Percentiles rank a stretch among this genome's conserved stretches.
phyloP scores from a whole-genome alignment of 2,797 vertebrate species.

The Propithecus deckenii region DNA sequence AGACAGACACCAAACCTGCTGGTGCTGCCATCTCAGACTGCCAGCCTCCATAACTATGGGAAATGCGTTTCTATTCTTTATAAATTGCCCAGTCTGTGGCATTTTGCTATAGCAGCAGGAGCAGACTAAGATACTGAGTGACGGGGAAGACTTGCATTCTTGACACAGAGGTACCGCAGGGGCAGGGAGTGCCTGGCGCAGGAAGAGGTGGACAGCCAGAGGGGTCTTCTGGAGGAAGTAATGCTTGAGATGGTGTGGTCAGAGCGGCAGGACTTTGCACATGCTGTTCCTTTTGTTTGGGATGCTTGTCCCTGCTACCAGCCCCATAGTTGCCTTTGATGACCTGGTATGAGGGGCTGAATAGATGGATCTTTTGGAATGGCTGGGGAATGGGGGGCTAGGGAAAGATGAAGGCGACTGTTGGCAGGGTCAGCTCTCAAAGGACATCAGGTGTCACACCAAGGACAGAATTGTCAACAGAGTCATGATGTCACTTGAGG shows the following conservation, averaged over 20 bases:
- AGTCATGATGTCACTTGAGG: not conserved
- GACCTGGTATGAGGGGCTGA: not conserved
- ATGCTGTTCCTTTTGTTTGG: not conserved
- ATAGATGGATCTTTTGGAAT: not conserved
- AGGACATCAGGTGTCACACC: rapidly evolving
- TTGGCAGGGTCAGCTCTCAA: not conserved
- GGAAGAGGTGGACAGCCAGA: not conserved
- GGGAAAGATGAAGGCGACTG: not conserved
- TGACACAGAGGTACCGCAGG: not conserved
- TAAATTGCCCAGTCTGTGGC: not conserved
- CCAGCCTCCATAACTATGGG: not conserved
- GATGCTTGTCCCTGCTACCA: not conserved
- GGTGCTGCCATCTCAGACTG: not conserved
- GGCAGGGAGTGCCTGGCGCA: too few species aligned
- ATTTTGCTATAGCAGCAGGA: not conserved
- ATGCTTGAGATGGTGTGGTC: not conserved
- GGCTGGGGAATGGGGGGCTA: not conserved
- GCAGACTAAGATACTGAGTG: not conserved
- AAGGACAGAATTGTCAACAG: not conserved
- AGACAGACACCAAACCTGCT: too few species aligned
- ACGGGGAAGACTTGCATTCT: not conserved
- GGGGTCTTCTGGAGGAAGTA: not conserved
- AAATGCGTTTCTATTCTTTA: not conserved
- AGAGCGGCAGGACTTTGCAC: not conserved
- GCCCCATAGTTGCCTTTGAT: not conserved